phyloP scores from a whole-genome alignment of 2,113 vertebrate species.

The Danio rerio region GRCz12tu NC_133192.1:21380001-21380500 shows the following conservation, averaged over 20 bases:
- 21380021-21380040: too few relatives aligned
- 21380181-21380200: constrained; percentile 90
- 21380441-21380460: constrained; percentile 10
- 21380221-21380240: constrained; percentile 91
- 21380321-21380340: constrained; percentile 87
- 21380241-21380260: constrained; percentile 76
- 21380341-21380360: constrained; percentile 86
- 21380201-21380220: constrained; percentile 87
- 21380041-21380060: too few relatives aligned
- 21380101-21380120: constrained; percentile 94
- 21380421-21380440: constrained; percentile 88
- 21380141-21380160: constrained; percentile 93
- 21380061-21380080: neutral
- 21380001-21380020: too few relatives aligned
- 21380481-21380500: too few relatives aligned
- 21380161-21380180: constrained; percentile 96
- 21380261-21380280: neutral
- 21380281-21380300: neutral
- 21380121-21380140: constrained; percentile 94
- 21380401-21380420: constrained; percentile 94
- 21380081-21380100: neutral
- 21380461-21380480: neutral
- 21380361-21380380: constrained; percentile 97
- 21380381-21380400: constrained; percentile 95
- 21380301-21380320: neutral